These are phyloP conservation scores for Tuta absoluta DNA, from an alignment of 2,888 invertebrate genomes.

Conservation along the genomic window DNA sequence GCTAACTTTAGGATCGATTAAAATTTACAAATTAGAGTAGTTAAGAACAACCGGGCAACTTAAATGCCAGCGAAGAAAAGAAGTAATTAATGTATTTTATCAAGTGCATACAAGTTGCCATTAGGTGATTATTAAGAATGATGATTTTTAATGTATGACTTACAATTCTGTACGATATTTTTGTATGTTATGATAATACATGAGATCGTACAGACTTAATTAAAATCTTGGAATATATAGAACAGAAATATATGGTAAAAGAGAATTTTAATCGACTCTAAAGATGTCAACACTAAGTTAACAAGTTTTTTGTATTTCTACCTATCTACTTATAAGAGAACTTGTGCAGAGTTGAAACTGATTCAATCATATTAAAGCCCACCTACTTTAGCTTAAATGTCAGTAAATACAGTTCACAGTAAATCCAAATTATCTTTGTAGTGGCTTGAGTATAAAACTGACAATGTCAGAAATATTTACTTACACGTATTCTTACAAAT, in stretches of 20 bases:
- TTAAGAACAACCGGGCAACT: too few relatives aligned
- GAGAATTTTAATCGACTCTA: conserved; percentile 4
- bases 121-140: too few relatives aligned
- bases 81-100: too few relatives aligned
- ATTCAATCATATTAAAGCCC: conserved; percentile 32
- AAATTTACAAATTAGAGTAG: conserved; percentile 35
- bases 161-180: too few relatives aligned
- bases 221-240: background rate
- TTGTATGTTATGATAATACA: too few relatives aligned
- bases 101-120: too few relatives aligned
- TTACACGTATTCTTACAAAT: conserved; percentile 59
- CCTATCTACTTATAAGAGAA: conserved; percentile 72
- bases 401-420: conserved; percentile 7
- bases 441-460: conserved; percentile 51
- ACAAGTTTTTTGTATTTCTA: conserved; percentile 62
- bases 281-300: conserved; percentile 40
- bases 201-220: background rate
- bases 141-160: background rate
- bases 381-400: background rate
- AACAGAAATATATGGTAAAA: background rate
- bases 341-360: conserved; percentile 69
- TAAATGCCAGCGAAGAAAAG: background rate
- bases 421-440: conserved; percentile 24
- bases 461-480: conserved; percentile 54
- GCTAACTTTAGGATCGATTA: conserved; percentile 51